Conservation (phyloP, 2,113 vertebrate genomes). For the Australoheros scitulus region DNA sequence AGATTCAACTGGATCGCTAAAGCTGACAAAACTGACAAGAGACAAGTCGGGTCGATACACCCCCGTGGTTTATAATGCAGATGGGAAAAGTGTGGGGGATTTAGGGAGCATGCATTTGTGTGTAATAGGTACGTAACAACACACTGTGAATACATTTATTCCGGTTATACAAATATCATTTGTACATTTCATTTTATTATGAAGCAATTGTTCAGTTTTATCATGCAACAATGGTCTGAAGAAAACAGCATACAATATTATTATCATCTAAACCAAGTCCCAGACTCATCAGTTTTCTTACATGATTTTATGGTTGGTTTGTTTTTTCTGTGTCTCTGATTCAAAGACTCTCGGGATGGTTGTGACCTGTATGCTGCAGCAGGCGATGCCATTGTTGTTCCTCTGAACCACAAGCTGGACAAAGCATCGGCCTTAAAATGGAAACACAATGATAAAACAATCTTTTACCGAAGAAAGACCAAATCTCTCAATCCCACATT, state of each 20-base stretch:
- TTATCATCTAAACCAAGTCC: background rate
- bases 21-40: background rate
- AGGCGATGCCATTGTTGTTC: fast-evolving
- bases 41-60: background rate
- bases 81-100: background rate
- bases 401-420: fast-evolving
- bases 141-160: too few relatives aligned
- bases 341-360: fast-evolving
- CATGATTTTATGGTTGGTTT: background rate
- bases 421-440: fast-evolving
- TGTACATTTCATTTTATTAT: too few relatives aligned
- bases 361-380: fast-evolving
- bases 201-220: too few relatives aligned
- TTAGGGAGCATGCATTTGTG: background rate
- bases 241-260: too few relatives aligned
- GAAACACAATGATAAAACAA: fast-evolving
- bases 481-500: background rate
- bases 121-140: background rate
- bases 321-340: background rate
- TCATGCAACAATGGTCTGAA: too few relatives aligned
- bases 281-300: background rate
- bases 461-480: fast-evolving
- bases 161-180: too few relatives aligned
- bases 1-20: background rate
- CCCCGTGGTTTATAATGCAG: background rate